Evolutionary conservation across 2,797 vertebrate species (phyloP), one percentile per base, ranked within the genome.

Genomic region (Taenioides sp.): DNA sequence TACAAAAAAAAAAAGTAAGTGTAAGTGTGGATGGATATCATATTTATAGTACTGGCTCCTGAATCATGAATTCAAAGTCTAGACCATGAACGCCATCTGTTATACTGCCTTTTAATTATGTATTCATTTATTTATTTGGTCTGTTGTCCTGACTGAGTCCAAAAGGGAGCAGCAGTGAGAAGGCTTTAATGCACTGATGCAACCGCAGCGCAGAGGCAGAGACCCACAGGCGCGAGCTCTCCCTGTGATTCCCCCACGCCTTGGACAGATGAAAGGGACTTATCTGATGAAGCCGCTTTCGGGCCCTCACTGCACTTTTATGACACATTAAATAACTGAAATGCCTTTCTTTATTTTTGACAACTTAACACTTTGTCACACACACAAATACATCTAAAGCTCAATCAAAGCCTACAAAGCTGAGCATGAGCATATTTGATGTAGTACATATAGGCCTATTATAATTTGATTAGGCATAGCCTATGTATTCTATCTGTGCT

Each of bases 121-220:
- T 17, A 14, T 47, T 47, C 1, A 16, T 47, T 47, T 16, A 16
- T 47, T 47, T 47, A 4, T 16, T 37, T n/a, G 9, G 34, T 43
- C 61, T 12, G 11, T 63, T 37, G 66, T 79, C 80, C n/a, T 28
- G 43, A 18, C 66, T 1, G 18, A 34, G 2, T 50, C 79, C 90
- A 84, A 78, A 73, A 84, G 91, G 81, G 74, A 57, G 83, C 79
- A 78, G 70, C 70, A 72, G 43, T 37, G 68, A 23, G 55, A 65
- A 7, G 43, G 25, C 6, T 2, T 47, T 47, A 4, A 47, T 43
- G 12, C 11, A 2, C 16, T 47, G 1, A 47, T 14, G 40, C 2
- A 0, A 14, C 12, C 43, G 14, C 14, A 12, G 10, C 4, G 3
- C 18, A 43, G 2, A 14, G 37, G 49, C 25, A 52, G 49, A 57